Evolutionary conservation across 2,113 vertebrate species (phyloP).

Genomic region (Actenoides hombroni): DNA sequence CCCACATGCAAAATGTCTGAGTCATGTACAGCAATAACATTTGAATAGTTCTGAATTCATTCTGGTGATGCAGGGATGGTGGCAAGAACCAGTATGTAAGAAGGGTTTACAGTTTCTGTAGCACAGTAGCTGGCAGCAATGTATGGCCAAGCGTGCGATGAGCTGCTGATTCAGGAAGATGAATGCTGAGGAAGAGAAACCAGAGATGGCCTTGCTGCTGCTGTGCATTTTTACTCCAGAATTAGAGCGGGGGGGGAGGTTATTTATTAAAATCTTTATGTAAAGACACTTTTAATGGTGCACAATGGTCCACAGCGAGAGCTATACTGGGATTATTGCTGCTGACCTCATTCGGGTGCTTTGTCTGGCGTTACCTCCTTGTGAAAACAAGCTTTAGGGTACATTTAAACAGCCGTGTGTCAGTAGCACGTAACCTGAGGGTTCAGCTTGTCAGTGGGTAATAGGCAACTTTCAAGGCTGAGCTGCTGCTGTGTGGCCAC

Average conservation of each 20-base stretch:
- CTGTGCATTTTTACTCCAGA: background rate
- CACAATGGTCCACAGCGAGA: background rate
- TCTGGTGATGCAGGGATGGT: background rate
- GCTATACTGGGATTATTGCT: background rate
- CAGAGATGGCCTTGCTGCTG: background rate
- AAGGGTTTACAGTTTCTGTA: background rate
- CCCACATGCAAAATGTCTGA: background rate
- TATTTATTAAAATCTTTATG: background rate
- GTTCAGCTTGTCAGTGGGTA: background rate
- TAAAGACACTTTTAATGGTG: background rate
- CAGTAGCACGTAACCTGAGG: background rate
- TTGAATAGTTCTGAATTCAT: background rate
- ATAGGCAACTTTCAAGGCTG: background rate
- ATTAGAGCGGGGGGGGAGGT: background rate
- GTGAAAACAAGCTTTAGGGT: background rate
- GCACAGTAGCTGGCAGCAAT: background rate
- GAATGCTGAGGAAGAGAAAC: background rate
- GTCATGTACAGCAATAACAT: background rate
- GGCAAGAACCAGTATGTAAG: fast-evolving
- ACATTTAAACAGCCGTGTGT: background rate
- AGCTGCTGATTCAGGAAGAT: background rate
- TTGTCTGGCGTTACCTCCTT: background rate
- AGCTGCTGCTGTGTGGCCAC: background rate
- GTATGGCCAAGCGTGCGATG: fast-evolving
- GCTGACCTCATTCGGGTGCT: background rate